These are phyloP conservation scores for Camponotus fellah DNA, from an alignment of 2,888 invertebrate species.

Conservation along the genomic window DNA sequence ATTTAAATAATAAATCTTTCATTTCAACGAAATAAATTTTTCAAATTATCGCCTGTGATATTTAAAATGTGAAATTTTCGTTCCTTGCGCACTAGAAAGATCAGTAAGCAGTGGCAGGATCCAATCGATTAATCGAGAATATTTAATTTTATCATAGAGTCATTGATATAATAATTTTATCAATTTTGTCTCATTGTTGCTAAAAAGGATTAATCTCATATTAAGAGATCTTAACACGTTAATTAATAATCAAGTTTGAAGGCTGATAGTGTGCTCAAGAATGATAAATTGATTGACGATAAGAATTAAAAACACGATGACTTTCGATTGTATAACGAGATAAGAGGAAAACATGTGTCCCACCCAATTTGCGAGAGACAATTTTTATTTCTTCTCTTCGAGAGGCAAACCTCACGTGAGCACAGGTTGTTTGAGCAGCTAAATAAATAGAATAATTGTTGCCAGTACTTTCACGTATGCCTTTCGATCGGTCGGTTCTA, in stretches of 20 bases:
- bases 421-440: constrained; percentile 69
- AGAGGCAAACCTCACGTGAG: constrained; percentile 2
- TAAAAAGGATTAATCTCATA: neutral
- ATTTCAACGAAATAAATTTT: too few relatives aligned
- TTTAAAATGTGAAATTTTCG: constrained; percentile 66
- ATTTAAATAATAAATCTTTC: too few relatives aligned
- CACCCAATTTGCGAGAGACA: neutral
- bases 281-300: neutral
- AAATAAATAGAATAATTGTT: constrained; percentile 55
- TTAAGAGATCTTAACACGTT: neutral
- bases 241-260: neutral
- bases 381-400: neutral
- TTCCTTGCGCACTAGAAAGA: constrained; percentile 90
- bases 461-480: neutral
- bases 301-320: neutral
- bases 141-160: too few relatives aligned
- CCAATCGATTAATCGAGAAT: constrained; percentile 80
- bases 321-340: neutral
- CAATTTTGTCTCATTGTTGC: neutral
- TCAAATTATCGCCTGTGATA: too few relatives aligned
- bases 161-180: neutral
- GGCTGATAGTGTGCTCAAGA: neutral
- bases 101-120: constrained; percentile 95
- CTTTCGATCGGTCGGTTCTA: neutral
- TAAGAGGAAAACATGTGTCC: neutral